Base-by-base conservation (phyloP, 2,888 invertebrate species). In the Heliconius sara region DNA sequence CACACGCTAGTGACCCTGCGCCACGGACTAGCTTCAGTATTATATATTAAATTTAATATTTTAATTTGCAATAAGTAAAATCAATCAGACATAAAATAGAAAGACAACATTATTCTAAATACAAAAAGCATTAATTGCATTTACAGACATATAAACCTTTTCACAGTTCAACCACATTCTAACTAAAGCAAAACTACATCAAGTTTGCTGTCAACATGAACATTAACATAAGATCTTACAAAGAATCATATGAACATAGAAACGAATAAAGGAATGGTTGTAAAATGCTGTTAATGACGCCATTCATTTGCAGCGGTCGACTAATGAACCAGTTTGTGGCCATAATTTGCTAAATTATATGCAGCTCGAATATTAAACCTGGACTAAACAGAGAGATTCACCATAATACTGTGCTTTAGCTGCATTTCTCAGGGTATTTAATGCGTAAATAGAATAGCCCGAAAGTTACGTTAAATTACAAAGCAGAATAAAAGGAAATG, bases 341-440 rank as follows among this genome's bases (percentile, higher is more conserved):
- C 79, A 86, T 88, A 87, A 89, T 89, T 88, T 86, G 85, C 84
- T 85, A 85, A 89, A 88, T 85, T 86, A 83, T 83, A 84, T 86
- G 88, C 85, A 85, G 83, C 85, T 84, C 60, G 81, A 81, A 83
- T 84, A 88, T 88, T 86, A 86, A 86, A 85, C 84, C 82, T 81
- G 82, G 84, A 85, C 84, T 84, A 83, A 83, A 84, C 82, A 79
- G 78, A 67, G 47, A 57, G n/a, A 52, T 34, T 57, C 47, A 52
- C 34, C 19, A 72, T 72, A 77, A 77, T 71, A 77, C 30, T 2
- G 16, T 27, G 47, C 47, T 77, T 63, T 30, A 77, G 71, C 27
- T 70, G 60, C 27, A 67, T 86, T 73, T 73, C 72, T 73, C 52
- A 57, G 34, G n/a, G 39, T 68, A n/a, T 34, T 73, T 73, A 60